Percentiles rank a stretch among this genome's conserved stretches.
phyloP scores from a whole-genome alignment of 2,888 invertebrate genomes.

The Tryphoninae sp. region DNA sequence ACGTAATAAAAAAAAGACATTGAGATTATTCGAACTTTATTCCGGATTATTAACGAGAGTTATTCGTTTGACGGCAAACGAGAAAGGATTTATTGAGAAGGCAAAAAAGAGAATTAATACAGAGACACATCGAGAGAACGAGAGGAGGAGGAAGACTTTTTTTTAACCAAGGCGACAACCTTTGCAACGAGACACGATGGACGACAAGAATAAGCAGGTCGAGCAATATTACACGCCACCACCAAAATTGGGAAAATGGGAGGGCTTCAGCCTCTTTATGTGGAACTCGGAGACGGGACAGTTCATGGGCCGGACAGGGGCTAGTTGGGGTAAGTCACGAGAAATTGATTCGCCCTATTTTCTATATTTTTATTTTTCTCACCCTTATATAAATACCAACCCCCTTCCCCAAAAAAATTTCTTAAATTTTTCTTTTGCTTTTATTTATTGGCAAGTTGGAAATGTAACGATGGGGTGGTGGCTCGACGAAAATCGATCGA shows the following conservation, averaged over 20 bases:
- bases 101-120: constrained; percentile 29
- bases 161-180: constrained; percentile 24
- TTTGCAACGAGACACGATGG: constrained; percentile 58
- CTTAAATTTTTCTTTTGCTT: constrained; percentile 24
- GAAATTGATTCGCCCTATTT: not conserved
- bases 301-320: constrained; percentile 94
- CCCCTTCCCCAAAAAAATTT: too few relatives aligned
- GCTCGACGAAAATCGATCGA: constrained; percentile 39
- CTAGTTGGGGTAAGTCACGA: constrained; percentile 95
- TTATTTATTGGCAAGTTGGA: not conserved
- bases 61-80: not conserved
- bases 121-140: constrained; percentile 16
- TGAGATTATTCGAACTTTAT: too few relatives aligned
- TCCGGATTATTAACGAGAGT: not conserved
- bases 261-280: constrained; percentile 91
- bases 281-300: constrained; percentile 96
- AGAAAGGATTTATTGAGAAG: constrained; percentile 12
- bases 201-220: constrained; percentile 85
- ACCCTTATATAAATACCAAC: not conserved
- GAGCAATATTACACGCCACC: constrained; percentile 90
- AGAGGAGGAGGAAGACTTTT: constrained; percentile 53
- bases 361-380: not conserved
- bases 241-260: constrained; percentile 92
- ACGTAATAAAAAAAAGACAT: not conserved
- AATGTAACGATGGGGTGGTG: constrained; percentile 33